phyloP scores from a whole-genome alignment of 2,888 invertebrate genomes.

The Polymixis flavicincta region DNA sequence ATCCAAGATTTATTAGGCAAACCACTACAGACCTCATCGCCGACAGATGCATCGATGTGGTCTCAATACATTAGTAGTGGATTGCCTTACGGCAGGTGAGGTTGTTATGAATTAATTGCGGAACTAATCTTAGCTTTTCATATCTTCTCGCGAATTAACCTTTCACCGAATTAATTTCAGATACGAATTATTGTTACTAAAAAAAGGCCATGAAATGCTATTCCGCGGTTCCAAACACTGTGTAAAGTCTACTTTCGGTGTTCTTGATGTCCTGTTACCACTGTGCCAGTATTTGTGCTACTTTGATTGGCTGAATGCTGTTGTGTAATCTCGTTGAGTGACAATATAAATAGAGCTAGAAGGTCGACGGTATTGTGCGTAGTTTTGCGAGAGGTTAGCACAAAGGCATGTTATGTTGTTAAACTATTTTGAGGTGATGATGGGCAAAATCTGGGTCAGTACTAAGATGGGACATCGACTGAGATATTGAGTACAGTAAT shows the following conservation, averaged over 20 bases:
- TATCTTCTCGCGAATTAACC: background rate
- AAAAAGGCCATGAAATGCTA: too few species aligned
- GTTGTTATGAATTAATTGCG: background rate
- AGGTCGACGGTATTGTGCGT: conserved; percentile 52
- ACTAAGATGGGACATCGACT: conserved; percentile 11
- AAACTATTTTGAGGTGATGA: conserved; percentile 22
- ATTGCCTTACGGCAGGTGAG: background rate
- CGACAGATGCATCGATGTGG: background rate
- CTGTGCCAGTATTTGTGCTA: conserved; percentile 38
- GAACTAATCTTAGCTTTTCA: background rate
- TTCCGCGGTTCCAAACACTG: background rate
- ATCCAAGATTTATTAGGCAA: background rate
- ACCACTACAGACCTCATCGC: too few species aligned
- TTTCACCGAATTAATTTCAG: background rate
- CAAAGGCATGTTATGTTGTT: conserved; percentile 1
- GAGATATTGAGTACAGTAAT: background rate
- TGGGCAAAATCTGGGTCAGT: conserved; percentile 12
- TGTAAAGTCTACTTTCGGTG: conserved; percentile 20
- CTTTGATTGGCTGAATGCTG: conserved; percentile 55
- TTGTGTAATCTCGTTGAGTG: conserved; percentile 54
- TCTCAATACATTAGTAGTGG: background rate
- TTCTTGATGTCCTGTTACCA: background rate
- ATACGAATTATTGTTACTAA: too few species aligned
- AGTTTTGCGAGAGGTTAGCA: conserved; percentile 22
- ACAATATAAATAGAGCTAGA: conserved; percentile 56